Evolutionary conservation across 2,888 invertebrate genomes (phyloP).

Genomic region (Drosophila koepferae): DNA sequence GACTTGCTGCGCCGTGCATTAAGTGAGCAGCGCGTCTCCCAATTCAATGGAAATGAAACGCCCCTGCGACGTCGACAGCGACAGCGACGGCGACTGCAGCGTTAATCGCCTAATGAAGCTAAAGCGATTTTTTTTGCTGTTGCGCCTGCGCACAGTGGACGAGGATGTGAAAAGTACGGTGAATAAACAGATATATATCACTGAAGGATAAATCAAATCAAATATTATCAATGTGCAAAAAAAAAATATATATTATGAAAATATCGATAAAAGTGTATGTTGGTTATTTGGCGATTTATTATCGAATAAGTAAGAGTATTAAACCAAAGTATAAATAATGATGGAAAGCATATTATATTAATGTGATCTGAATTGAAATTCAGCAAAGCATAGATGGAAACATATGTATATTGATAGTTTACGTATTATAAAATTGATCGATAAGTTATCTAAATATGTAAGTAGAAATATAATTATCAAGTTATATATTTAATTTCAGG

Average conservation of each 20-base stretch:
- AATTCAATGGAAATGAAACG: neutral
- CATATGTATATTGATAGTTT: no score
- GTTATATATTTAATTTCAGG: neutral
- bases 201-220: no score
- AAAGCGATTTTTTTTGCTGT: conserved; percentile 58
- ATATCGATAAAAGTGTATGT: neutral
- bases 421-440: neutral
- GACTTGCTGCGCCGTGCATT: conserved; percentile 67
- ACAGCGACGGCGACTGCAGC: conserved; percentile 17
- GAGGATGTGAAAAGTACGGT: neutral
- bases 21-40: conserved; percentile 54
- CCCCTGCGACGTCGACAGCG: neutral
- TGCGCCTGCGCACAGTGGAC: conserved; percentile 51
- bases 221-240: neutral
- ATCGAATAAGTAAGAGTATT: neutral
- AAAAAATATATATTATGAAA: neutral
- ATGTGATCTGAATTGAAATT: neutral
- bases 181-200: neutral
- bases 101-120: conserved; percentile 78
- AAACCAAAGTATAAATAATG: neutral
- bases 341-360: no score
- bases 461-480: neutral
- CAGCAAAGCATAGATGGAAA: no score
- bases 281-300: neutral
- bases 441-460: neutral